A percentile compares a stretch with the other conserved stretches of the same genome.
Conservation (phyloP, 2,113 vertebrate genomes). For the Lycocorax pyrrhopterus region DNA sequence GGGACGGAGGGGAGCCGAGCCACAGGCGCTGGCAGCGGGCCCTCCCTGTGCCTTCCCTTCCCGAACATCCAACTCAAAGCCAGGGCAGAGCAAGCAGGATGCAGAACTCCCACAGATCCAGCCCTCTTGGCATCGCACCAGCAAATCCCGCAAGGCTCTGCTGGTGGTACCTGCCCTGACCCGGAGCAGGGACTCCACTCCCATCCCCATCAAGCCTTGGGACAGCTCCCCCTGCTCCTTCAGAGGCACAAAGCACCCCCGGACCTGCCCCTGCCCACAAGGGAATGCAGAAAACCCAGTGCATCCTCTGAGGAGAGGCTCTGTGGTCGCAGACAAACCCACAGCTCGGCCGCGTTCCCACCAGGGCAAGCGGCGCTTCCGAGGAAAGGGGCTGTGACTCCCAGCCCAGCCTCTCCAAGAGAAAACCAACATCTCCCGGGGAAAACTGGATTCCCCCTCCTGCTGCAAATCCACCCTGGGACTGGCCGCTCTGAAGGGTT, state of each 20-base stretch:
- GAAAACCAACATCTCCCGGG: not conserved
- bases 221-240: not conserved
- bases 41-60: not conserved
- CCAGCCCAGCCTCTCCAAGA: not conserved
- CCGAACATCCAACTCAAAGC: not conserved
- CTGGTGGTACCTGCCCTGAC: not conserved
- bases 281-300: not conserved
- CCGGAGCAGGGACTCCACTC: fast-evolving
- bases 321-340: not conserved
- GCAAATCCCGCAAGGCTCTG: not conserved
- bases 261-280: not conserved
- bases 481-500: not conserved
- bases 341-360: fast-evolving
- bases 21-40: not conserved
- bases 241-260: not conserved
- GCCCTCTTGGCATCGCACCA: fast-evolving
- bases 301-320: not conserved
- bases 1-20: not conserved
- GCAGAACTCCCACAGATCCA: not conserved
- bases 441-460: not conserved
- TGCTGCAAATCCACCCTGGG: not conserved
- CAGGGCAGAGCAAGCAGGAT: not conserved
- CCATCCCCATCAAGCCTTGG: fast-evolving
- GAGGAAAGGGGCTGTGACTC: not conserved
- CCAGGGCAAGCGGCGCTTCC: not conserved